Conservation (phyloP, 2,888 invertebrate genomes). For the Eucriotettix oculatus region DNA sequence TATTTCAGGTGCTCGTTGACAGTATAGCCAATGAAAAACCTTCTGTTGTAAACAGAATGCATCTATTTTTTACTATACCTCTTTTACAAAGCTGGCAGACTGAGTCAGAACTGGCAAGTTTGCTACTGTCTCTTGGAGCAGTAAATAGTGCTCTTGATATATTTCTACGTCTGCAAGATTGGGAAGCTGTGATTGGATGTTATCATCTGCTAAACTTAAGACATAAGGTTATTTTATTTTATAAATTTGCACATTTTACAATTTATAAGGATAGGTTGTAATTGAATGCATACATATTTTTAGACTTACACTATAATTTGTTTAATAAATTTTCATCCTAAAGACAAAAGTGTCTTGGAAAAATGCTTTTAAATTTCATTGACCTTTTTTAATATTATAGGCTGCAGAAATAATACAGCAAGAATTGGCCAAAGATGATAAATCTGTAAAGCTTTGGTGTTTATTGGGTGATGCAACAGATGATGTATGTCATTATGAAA, state of each 20-base stretch:
- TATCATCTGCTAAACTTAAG: slow-evolving; percentile 68
- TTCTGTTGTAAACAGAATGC: slow-evolving; percentile 28
- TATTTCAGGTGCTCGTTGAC: slow-evolving; percentile 37
- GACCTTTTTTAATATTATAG: slow-evolving; percentile 25
- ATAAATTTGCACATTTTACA: neutral
- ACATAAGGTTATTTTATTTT: slow-evolving; percentile 45
- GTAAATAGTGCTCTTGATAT: slow-evolving; percentile 71
- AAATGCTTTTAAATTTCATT: neutral
- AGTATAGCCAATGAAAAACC: slow-evolving; percentile 29
- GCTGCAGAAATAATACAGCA: slow-evolving; percentile 78
- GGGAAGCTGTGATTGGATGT: slow-evolving; percentile 88
- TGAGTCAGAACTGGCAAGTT: slow-evolving; percentile 57
- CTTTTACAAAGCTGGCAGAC: slow-evolving; percentile 61
- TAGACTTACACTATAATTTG: neutral
- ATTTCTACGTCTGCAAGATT: slow-evolving; percentile 56
- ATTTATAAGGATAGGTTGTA: neutral
- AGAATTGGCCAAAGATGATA: slow-evolving; percentile 52
- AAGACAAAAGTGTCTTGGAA: neutral
- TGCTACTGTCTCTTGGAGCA: slow-evolving; percentile 64
- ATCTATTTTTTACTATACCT: slow-evolving; percentile 51
- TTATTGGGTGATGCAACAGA: slow-evolving; percentile 79
- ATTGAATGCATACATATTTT: too few species aligned
- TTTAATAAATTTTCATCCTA: neutral
- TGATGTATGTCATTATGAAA: slow-evolving; percentile 62
- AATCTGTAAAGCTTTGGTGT: slow-evolving; percentile 71